Base-by-base conservation (phyloP, 2,113 vertebrate species). In the Oriolus oriolus region DNA sequence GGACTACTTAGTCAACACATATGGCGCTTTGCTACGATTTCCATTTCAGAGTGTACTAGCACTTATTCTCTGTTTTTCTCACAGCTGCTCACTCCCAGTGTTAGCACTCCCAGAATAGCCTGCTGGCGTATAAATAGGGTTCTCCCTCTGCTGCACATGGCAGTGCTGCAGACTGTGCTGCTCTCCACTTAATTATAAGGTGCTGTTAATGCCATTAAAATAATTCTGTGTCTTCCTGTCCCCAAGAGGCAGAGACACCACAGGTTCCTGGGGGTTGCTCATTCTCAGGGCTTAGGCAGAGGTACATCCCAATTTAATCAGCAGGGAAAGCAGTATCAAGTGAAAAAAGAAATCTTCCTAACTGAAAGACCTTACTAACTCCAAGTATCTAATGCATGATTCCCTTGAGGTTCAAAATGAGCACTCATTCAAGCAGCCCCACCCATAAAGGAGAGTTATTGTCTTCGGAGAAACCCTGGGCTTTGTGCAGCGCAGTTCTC, bases 41-140 rank as follows among this genome's bases (percentile, higher is more conserved):
- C 84, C 78, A 81, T 82, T 94, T 91, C 92, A 66, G 87, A 89
- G 88, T 74, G 82, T 92, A 56, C 93, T 96, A 69, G 74, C 86
- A 92, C 92, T 96, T 87, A 39, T 41, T 86, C 78, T 90, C 92
- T 95, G 90, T 90, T 96, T 96, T 86, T 87, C 90, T 96, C 84
- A 95, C 93, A 97, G 90, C 89, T 97, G 95, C 90, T 94, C 95
- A 90, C 81, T 93, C 93, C 39, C 92, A 93, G 89, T 7, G 53
- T 71, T 92, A 81, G 95, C 63, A 57, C 47, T 78, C 77, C 84
- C 89, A 47, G 75, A 93, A 94, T 39, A 97, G 71, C 23, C 79
- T 95, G 73, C 83, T 81, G 79, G 59, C 1, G 0, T 75, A 84
- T 52, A 88, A 90, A 86, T 70, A 84, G 82, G 68, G 56, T 23